Conservation (phyloP, 2,797 vertebrate species). For the Micromesistius poutassou region DNA sequence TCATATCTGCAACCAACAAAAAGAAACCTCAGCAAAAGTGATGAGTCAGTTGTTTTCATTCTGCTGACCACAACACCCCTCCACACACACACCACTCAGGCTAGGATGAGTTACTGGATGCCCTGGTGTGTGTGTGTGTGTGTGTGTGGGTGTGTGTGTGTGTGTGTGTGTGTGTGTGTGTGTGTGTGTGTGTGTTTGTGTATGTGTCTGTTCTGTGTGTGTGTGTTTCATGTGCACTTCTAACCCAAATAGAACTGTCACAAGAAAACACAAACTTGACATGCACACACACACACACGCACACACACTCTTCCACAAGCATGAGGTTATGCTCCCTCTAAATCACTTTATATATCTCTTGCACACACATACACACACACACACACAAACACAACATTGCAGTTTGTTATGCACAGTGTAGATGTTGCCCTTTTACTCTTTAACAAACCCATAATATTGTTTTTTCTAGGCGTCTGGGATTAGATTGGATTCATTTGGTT, state of each 20-base stretch:
- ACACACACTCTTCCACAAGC: background rate
- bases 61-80: slow-evolving; percentile 63
- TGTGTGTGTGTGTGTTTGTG: slow-evolving; percentile 7
- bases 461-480: slow-evolving; percentile 47
- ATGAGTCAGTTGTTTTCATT: slow-evolving; percentile 63
- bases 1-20: slow-evolving; percentile 63
- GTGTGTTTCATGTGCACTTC: background rate
- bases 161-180: slow-evolving; percentile 6
- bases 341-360: too few relatives aligned
- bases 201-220: background rate
- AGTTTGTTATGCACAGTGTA: background rate
- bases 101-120: slow-evolving; percentile 60
- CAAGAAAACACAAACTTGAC: background rate
- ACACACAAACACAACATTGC: slow-evolving; percentile 9
- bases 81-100: slow-evolving; percentile 45
- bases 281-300: background rate
- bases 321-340: background rate
- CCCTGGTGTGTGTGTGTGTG: slow-evolving; percentile 24
- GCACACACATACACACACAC: slow-evolving; percentile 1
- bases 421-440: slow-evolving; percentile 15
- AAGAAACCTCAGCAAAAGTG: slow-evolving; percentile 56
- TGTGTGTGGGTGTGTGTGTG: slow-evolving; percentile 6
- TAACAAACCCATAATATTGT: slow-evolving; percentile 35
- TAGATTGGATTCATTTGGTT: slow-evolving; percentile 57
- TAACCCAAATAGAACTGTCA: background rate